phyloP scores from a whole-genome alignment of 2,888 invertebrate genomes.

The Julus scanicus region DNA sequence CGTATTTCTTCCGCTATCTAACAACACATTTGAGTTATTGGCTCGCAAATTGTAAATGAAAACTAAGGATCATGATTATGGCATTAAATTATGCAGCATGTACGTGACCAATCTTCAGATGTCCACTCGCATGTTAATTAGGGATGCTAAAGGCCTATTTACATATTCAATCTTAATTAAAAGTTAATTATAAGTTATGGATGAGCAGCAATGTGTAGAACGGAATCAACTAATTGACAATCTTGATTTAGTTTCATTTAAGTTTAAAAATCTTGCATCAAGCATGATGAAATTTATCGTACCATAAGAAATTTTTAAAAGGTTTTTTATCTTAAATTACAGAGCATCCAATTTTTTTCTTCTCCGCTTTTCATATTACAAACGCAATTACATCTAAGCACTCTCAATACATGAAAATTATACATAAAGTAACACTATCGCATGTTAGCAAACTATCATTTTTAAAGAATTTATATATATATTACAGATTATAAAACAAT shows the following conservation, averaged over 20 bases:
- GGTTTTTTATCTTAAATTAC: too few relatives aligned
- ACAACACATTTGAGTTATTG: conserved; percentile 27
- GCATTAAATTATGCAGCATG: conserved; percentile 34
- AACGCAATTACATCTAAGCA: too few relatives aligned
- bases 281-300: too few relatives aligned
- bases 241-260: background rate
- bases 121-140: background rate
- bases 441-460: too few relatives aligned
- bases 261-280: background rate
- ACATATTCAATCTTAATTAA: conserved; percentile 26
- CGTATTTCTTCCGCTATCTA: conserved; percentile 33
- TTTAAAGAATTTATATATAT: too few relatives aligned
- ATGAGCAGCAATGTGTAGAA: background rate
- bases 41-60: conserved; percentile 24
- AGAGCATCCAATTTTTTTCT: too few relatives aligned
- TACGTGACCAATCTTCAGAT: background rate
- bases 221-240: background rate
- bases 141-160: background rate
- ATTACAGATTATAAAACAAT: too few relatives aligned
- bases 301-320: too few relatives aligned
- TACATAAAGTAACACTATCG: too few relatives aligned
- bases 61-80: conserved; percentile 30
- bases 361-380: too few relatives aligned
- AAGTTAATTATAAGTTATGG: background rate
- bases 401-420: too few relatives aligned